A percentile compares a stretch with the other conserved stretches of the same genome.
These are phyloP conservation scores for Endotricha flammealis DNA, from an alignment of 2,888 invertebrate genomes.

Conservation along the genomic window DNA sequence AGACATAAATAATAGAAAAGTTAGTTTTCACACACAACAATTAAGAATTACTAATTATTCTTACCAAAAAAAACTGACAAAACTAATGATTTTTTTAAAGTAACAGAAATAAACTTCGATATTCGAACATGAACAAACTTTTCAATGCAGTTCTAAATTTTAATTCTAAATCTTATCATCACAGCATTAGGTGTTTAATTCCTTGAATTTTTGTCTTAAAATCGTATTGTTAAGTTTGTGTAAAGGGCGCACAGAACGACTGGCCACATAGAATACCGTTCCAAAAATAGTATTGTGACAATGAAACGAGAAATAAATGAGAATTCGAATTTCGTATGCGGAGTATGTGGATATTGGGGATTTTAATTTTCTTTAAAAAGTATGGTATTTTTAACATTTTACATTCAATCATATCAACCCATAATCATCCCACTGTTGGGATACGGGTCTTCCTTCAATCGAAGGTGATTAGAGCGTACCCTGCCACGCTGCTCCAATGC, in stretches of 20 bases:
- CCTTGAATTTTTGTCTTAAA: slow-evolving; percentile 6
- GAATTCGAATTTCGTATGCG: slow-evolving; percentile 30
- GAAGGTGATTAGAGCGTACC: too few relatives aligned
- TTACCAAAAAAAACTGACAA: slow-evolving; percentile 8
- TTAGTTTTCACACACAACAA: background rate
- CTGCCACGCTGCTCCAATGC: too few relatives aligned
- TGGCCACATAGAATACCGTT: slow-evolving; percentile 40
- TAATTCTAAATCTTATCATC: slow-evolving; percentile 3
- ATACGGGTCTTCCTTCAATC: too few relatives aligned
- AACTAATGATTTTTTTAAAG: slow-evolving; percentile 3
- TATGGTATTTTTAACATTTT: background rate
- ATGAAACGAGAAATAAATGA: slow-evolving; percentile 39
- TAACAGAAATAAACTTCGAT: slow-evolving; percentile 9
- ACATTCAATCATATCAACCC: too few relatives aligned
- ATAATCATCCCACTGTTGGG: too few relatives aligned
- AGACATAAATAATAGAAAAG: background rate
- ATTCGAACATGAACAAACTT: slow-evolving; percentile 7
- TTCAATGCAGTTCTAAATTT: too few relatives aligned
- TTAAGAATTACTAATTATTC: slow-evolving; percentile 7
- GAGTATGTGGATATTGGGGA: slow-evolving; percentile 13
- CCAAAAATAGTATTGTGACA: slow-evolving; percentile 50
- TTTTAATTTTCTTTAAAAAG: background rate
- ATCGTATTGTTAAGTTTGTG: slow-evolving; percentile 22
- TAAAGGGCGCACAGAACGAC: slow-evolving; percentile 37
- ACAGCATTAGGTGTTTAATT: slow-evolving; percentile 15